A percentile compares a stretch with the other conserved stretches of the same genome.
Conservation (phyloP, 2,888 invertebrate genomes). For the Harpagoxenus sublaevis region DNA sequence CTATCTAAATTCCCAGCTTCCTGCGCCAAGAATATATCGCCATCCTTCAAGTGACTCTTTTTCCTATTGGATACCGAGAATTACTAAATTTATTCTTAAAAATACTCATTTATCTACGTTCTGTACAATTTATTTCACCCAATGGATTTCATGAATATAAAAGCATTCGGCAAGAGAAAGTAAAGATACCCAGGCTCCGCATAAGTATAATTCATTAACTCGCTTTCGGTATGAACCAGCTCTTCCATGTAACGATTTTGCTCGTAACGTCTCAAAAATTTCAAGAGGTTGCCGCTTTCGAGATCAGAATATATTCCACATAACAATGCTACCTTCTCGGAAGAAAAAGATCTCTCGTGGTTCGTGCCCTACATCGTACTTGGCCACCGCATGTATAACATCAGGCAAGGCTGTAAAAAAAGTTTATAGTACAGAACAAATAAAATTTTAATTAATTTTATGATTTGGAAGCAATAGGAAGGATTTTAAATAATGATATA, state of each 20-base stretch:
- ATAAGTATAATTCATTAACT: slow-evolving; percentile 94
- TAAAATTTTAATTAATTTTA: slow-evolving; percentile 14
- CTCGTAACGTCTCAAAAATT: slow-evolving; percentile 91
- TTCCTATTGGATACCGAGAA: slow-evolving; percentile 77
- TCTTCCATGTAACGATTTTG: slow-evolving; percentile 90
- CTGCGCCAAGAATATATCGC: slow-evolving; percentile 87
- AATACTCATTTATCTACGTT: neutral
- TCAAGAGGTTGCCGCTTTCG: slow-evolving; percentile 92
- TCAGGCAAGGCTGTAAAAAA: slow-evolving; percentile 88
- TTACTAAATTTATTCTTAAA: neutral
- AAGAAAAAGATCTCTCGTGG: slow-evolving; percentile 96
- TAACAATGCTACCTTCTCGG: slow-evolving; percentile 95
- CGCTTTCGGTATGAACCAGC: slow-evolving; percentile 92
- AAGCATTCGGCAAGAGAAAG: slow-evolving; percentile 10
- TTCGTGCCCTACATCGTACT: slow-evolving; percentile 92
- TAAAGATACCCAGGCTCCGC: slow-evolving; percentile 86
- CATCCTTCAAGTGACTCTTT: slow-evolving; percentile 86
- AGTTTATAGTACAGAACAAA: slow-evolving; percentile 35
- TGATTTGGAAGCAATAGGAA: neutral
- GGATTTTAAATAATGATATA: neutral
- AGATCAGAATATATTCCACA: slow-evolving; percentile 96
- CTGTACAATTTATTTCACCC: neutral
- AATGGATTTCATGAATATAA: neutral
- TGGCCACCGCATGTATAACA: slow-evolving; percentile 94
- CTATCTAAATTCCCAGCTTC: slow-evolving; percentile 91